phyloP scores from a whole-genome alignment of 1,140 invertebrate genomes.

The Amphibalanus amphitrite region DNA sequence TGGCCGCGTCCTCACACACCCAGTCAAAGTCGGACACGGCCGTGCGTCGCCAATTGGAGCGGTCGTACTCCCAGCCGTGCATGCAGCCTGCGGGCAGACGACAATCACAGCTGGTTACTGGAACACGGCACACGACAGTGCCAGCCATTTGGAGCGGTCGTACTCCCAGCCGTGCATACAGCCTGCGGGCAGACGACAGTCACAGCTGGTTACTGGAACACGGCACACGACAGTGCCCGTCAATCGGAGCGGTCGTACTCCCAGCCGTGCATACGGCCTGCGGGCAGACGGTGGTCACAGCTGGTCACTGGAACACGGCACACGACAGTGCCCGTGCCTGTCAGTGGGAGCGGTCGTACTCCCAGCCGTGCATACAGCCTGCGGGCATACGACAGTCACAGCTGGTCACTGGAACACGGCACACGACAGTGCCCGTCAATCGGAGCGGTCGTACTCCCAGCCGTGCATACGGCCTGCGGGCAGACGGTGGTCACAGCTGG shows the following conservation, averaged over 20 bases:
- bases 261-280: constrained; percentile 51
- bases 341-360: constrained; percentile 38
- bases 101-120: too few relatives aligned
- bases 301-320: too few relatives aligned
- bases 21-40: constrained; percentile 12
- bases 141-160: constrained; percentile 27
- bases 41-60: constrained; percentile 12
- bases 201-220: too few relatives aligned
- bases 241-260: constrained; percentile 40
- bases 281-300: too few relatives aligned
- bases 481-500: too few relatives aligned
- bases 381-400: too few relatives aligned
- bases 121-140: constrained; percentile 12
- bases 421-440: too few relatives aligned
- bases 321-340: constrained; percentile 12
- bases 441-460: constrained; percentile 49
- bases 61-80: constrained; percentile 63
- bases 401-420: too few relatives aligned
- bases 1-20: constrained; percentile 12
- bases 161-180: constrained; percentile 67
- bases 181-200: constrained; percentile 6
- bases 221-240: constrained; percentile 13
- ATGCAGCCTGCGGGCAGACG: constrained; percentile 31
- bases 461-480: constrained; percentile 41
- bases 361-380: constrained; percentile 54